Evolutionary conservation across 2,113 vertebrate genomes (phyloP), one percentile per base, ranked within the genome.

Genomic region (Pangasianodon gigas): DNA sequence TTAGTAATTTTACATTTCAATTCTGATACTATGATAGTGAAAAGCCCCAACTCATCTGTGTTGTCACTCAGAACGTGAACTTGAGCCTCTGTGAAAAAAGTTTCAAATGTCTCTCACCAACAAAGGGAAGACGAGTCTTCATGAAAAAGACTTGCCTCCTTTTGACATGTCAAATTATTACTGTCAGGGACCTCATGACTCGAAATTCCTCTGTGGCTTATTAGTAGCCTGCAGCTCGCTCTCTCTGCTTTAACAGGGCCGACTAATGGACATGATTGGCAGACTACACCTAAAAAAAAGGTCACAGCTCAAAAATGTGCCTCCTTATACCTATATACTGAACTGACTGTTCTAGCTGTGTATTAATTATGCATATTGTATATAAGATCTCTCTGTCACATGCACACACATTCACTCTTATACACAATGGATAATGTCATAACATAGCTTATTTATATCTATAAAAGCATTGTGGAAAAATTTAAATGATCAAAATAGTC

Each of bases 181-280:
- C 65, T 86, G 75, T 82, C 32, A 32, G 54, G 69, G 18, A 69
- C 46, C 82, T 88, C 82, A 69, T 48, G 75, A 58, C 89, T 89
- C 52, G 46, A 89, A 62, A 85, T 89, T 89, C 80, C 88, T 87
- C 58, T 37, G 74, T 62, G 65, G 51, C 88, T 91, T 89, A 91
- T 84, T 56, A 89, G 81, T 84, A 74, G 85, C 85, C 86, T 89
- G 82, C 80, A 41, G 88, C 88, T 71, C 8, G 75, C 82, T 52
- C 24, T 69, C 48, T 85, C 44, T 81, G 21, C 77, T 86, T 86
- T 75, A 65, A 90, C 84, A 52, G 48, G 51, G 14, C 41, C 54
- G 48, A 71, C 19, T 75, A 81, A 91, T 89, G 32, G 83, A 86
- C 14, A 83, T 90, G 91, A 91, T 77, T 91, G 91, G 71, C 88